These are phyloP conservation scores for Gallirallus australis DNA, from an alignment of 2,797 vertebrate genomes.

Conservation along the genomic window DNA sequence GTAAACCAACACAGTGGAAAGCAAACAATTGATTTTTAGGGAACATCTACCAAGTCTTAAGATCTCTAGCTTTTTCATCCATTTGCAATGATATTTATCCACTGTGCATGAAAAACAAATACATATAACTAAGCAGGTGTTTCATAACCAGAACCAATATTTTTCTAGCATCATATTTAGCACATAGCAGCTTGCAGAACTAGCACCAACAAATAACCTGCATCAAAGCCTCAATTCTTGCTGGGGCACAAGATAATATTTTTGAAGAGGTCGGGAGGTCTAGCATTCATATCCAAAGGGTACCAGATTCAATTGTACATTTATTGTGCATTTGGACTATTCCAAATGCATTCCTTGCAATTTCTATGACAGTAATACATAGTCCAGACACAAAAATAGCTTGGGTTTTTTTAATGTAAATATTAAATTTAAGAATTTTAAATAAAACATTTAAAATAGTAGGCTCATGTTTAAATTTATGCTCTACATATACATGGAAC, in stretches of 20 bases:
- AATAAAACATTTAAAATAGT: background rate
- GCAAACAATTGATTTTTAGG: background rate
- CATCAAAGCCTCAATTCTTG: background rate
- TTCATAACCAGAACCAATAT: background rate
- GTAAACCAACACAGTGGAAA: background rate
- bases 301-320: background rate
- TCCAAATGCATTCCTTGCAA: background rate
- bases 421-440: background rate
- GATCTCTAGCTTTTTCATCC: background rate
- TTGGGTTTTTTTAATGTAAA: background rate
- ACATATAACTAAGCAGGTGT: background rate
- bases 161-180: background rate
- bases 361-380: background rate
- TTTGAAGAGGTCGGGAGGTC: background rate
- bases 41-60: background rate
- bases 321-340: background rate
- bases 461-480: background rate
- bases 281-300: background rate
- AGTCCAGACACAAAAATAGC: background rate
- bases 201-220: background rate
- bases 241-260: background rate
- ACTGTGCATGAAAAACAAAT: background rate
- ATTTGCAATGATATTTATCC: background rate
- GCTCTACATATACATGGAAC: background rate
- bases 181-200: background rate